These are phyloP conservation scores for Corapipo altera DNA, from an alignment of 2,113 vertebrate genomes.

Conservation along the genomic window DNA sequence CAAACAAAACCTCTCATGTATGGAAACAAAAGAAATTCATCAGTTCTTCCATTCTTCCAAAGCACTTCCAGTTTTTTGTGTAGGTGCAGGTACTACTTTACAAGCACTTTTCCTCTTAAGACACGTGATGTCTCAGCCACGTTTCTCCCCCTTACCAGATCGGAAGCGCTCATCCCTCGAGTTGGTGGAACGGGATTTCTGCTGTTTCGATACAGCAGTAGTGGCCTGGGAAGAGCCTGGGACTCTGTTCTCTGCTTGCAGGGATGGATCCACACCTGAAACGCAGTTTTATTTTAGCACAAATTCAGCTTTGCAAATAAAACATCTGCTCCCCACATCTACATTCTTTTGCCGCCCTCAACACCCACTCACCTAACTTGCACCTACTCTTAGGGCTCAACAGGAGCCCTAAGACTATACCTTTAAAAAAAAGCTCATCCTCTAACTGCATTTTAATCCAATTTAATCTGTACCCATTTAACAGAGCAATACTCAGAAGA, in stretches of 20 bases:
- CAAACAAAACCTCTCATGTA: neutral
- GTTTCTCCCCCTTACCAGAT: conserved; percentile 79
- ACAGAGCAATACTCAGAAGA: neutral
- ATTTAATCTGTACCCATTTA: neutral
- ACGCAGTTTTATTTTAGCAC: conserved; percentile 22
- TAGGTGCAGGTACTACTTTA: neutral
- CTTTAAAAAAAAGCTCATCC: neutral
- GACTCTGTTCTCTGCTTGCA: conserved; percentile 85
- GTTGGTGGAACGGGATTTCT: conserved; percentile 82
- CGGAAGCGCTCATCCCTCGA: conserved; percentile 92
- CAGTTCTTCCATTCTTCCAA: neutral
- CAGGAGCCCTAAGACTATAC: neutral
- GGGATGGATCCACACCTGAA: conserved; percentile 89
- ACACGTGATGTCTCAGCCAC: neutral
- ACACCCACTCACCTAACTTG: neutral
- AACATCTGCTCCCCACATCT: neutral
- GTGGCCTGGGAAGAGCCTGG: conserved; percentile 76
- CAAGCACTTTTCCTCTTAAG: neutral
- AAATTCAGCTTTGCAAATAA: neutral
- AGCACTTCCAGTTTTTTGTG: neutral
- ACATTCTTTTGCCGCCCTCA: neutral
- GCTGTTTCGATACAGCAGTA: conserved; percentile 75
- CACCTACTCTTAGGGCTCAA: neutral
- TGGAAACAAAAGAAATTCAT: neutral
- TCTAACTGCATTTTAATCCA: neutral